Evolutionary conservation across 2,888 invertebrate genomes (phyloP).

Genomic region (Apoda limacodes): DNA sequence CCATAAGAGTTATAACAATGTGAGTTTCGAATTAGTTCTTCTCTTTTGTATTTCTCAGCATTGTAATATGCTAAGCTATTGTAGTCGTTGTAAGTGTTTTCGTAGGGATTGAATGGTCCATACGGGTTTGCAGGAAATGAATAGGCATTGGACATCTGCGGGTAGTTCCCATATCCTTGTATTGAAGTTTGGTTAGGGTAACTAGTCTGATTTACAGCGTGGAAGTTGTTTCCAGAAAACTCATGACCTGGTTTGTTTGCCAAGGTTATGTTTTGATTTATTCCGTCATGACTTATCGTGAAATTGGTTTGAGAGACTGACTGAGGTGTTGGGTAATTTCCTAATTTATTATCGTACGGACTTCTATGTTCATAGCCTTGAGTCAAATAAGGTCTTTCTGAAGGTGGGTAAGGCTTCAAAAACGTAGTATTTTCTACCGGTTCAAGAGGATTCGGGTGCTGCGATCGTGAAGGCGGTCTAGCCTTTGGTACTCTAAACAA

Average conservation of each 20-base stretch:
- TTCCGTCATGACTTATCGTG: conserved; percentile 55
- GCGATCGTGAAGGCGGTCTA: conserved; percentile 72
- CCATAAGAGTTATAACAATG: conserved; percentile 69
- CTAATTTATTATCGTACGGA: conserved; percentile 48
- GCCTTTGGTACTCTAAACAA: conserved; percentile 75
- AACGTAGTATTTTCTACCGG: conserved; percentile 67
- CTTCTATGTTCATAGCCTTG: conserved; percentile 57
- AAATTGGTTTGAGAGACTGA: conserved; percentile 45
- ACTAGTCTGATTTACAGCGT: conserved; percentile 45
- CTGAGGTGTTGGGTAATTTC: conserved; percentile 31
- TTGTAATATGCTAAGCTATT: conserved; percentile 65
- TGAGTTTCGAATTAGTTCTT: conserved; percentile 59
- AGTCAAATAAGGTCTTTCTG: conserved; percentile 49
- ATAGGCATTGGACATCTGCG: conserved; percentile 57
- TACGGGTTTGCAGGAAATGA: conserved; percentile 58
- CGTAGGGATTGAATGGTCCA: conserved; percentile 63
- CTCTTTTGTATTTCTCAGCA: conserved; percentile 65
- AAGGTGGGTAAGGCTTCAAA: conserved; percentile 73
- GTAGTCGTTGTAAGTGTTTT: conserved; percentile 63
- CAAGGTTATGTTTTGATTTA: conserved; percentile 33
- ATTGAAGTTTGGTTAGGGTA: conserved; percentile 50
- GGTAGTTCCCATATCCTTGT: conserved; percentile 60
- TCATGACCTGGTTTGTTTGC: conserved; percentile 42
- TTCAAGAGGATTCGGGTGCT: conserved; percentile 57
- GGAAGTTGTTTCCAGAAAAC: conserved; percentile 52